phyloP scores from a whole-genome alignment of 2,888 invertebrate species.

The Eulithis prunata region DNA sequence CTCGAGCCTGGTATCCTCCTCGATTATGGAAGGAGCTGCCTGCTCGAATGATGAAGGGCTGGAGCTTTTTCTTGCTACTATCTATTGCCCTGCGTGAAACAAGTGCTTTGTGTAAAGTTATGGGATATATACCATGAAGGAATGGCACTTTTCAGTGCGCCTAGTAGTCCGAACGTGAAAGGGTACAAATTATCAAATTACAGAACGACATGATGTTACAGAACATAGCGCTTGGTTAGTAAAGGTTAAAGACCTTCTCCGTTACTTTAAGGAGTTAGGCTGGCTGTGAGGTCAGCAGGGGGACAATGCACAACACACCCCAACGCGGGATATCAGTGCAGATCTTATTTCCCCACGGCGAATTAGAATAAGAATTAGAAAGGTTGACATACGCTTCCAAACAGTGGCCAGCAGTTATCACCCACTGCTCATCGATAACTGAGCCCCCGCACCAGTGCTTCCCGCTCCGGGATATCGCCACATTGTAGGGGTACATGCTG shows the following conservation, averaged over 20 bases:
- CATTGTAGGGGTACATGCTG: constrained; percentile 77
- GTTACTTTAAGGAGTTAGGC: too few relatives aligned
- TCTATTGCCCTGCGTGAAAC: constrained; percentile 61
- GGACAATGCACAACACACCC: too few relatives aligned
- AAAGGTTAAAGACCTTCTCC: too few relatives aligned
- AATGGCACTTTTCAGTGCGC: too few relatives aligned
- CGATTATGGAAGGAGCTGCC: constrained; percentile 76
- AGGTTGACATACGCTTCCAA: constrained; percentile 66
- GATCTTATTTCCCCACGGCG: too few relatives aligned
- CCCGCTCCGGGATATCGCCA: constrained; percentile 69
- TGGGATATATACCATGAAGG: too few relatives aligned
- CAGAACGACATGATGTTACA: too few relatives aligned
- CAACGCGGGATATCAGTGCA: too few relatives aligned
- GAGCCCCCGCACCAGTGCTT: constrained; percentile 79
- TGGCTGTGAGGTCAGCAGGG: too few relatives aligned
- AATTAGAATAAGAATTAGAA: neutral
- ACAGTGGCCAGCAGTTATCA: constrained; percentile 77
- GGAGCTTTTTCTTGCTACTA: constrained; percentile 61
- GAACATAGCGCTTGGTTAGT: too few relatives aligned
- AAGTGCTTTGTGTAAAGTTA: neutral
- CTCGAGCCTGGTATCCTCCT: constrained; percentile 75
- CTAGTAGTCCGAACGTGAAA: too few relatives aligned
- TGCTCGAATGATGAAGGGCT: constrained; percentile 68
- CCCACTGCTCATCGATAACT: constrained; percentile 80
- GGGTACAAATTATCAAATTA: too few relatives aligned